Percentiles rank a stretch among this genome's conserved stretches.
These are phyloP conservation scores for Sphaerophoria taeniata DNA, from an alignment of 2,888 invertebrate species.

Conservation along the genomic window DNA sequence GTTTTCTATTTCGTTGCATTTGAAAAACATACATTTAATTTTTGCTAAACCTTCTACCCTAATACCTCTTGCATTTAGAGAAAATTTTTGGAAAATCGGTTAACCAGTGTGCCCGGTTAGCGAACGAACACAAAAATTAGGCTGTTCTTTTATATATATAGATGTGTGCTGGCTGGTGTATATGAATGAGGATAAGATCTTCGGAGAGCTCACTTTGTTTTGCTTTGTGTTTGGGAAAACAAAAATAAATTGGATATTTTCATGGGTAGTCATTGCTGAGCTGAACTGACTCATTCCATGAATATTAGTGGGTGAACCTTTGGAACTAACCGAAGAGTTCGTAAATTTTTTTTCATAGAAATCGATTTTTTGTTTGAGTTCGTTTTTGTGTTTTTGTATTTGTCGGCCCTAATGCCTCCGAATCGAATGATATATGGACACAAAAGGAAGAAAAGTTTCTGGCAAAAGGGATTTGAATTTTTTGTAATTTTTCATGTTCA, in stretches of 20 bases:
- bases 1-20: no score
- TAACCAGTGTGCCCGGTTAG: no score
- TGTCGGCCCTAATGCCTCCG: conserved; percentile 20
- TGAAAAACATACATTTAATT: no score
- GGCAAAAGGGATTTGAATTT: conserved; percentile 50
- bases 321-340: background rate
- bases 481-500: conserved; percentile 30
- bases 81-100: no score
- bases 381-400: background rate
- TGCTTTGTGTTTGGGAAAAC: conserved; percentile 34
- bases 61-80: no score
- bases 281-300: background rate
- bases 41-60: no score
- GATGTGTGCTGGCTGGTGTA: background rate
- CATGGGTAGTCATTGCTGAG: conserved; percentile 13
- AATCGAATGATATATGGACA: conserved; percentile 44
- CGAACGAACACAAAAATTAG: no score
- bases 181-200: background rate
- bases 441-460: conserved; percentile 14
- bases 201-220: background rate
- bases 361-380: conserved; percentile 53
- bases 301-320: background rate
- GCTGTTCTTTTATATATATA: no score
- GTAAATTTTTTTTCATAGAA: conserved; percentile 9
- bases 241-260: conserved; percentile 61